Percentiles rank a stretch among this genome's conserved stretches.
Conservation (phyloP, 1,140 invertebrate genomes). For the Sminthurinus signatus region DNA sequence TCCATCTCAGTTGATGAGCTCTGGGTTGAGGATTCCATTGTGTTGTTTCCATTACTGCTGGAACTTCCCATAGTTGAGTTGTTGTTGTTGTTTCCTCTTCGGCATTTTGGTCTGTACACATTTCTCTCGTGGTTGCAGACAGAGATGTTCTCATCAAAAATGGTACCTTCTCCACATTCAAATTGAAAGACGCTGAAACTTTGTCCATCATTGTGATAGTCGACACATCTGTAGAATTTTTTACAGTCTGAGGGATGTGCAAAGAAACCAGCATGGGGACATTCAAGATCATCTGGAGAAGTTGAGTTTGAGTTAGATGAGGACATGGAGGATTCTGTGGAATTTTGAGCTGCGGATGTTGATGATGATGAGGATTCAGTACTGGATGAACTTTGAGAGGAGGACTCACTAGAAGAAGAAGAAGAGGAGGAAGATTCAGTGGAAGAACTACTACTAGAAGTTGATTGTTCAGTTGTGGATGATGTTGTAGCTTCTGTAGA, state of each 20-base stretch:
- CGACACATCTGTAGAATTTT: slow-evolving; percentile 50
- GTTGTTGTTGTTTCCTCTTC: slow-evolving; percentile 12
- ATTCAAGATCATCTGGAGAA: slow-evolving; percentile 43
- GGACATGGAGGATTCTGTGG: neutral
- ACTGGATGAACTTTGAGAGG: neutral
- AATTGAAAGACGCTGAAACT: slow-evolving; percentile 52
- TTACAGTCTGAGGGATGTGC: slow-evolving; percentile 58
- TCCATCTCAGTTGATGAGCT: neutral
- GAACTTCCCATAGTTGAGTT: neutral
- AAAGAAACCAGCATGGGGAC: slow-evolving; percentile 57
- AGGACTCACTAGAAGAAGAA: neutral
- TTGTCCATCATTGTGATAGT: slow-evolving; percentile 52
- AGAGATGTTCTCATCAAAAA: slow-evolving; percentile 46
- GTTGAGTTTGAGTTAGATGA: neutral
- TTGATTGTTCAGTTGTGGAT: neutral
- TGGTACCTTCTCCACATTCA: slow-evolving; percentile 45
- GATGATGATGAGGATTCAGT: neutral
- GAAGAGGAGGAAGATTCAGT: neutral
- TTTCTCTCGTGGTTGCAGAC: slow-evolving; percentile 53
- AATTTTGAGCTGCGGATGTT: neutral
- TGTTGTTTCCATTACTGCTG: neutral
- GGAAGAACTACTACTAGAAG: neutral
- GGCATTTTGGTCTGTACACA: slow-evolving; percentile 24
- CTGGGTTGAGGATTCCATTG: neutral
- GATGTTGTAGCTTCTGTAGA: too few species aligned